These are phyloP conservation scores for Microtus richardsoni DNA, from an alignment of 2,113 vertebrate species.

Conservation along the genomic window DNA sequence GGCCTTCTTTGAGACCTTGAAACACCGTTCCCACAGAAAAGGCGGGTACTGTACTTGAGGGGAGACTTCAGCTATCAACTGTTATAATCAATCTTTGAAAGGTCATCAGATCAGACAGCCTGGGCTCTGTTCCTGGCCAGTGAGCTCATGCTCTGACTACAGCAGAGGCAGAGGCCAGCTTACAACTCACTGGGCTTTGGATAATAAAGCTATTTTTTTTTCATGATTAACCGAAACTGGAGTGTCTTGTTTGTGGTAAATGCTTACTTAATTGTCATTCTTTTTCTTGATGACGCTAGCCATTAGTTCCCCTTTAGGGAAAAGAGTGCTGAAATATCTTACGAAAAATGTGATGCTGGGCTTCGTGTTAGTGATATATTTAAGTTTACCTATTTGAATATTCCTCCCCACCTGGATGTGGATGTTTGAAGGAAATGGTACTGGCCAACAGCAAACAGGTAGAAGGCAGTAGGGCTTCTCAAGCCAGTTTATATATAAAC, in stretches of 20 bases:
- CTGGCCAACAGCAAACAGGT: neutral
- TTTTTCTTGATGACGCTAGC: neutral
- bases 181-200: neutral
- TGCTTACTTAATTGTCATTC: neutral
- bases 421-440: neutral
- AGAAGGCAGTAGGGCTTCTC: neutral
- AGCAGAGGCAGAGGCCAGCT: neutral
- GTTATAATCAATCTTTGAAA: neutral
- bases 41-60: neutral
- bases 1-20: neutral
- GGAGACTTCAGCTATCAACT: neutral
- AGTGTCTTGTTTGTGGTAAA: neutral
- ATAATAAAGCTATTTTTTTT: conserved; percentile 40
- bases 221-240: neutral
- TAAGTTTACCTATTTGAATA: neutral
- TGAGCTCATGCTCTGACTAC: neutral
- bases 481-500: neutral
- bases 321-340: neutral
- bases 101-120: neutral
- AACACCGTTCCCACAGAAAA: neutral
- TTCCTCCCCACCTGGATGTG: neutral
- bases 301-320: neutral
- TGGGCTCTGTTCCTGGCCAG: neutral
- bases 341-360: neutral
- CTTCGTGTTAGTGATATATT: neutral